A percentile compares a stretch with the other conserved stretches of the same genome.
phyloP scores from a whole-genome alignment of 2,113 vertebrate species.

The Oreochromis aureus region DNA sequence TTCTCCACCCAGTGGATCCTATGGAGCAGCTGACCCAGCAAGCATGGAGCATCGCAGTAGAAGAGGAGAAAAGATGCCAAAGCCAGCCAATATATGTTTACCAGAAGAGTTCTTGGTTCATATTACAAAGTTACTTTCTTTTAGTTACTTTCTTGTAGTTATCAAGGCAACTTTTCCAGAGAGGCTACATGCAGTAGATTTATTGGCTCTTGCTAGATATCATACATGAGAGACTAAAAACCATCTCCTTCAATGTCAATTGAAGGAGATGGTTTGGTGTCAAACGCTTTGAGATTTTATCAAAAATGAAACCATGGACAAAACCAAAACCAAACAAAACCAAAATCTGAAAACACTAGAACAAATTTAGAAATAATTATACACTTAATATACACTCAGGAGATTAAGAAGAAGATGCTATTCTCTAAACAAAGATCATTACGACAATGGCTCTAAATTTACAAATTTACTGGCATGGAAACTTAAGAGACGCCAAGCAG shows the following conservation, averaged over 20 bases:
- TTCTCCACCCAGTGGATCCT: neutral
- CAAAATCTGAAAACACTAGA: neutral
- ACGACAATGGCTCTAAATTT: neutral
- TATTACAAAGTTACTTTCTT: neutral
- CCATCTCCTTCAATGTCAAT: neutral
- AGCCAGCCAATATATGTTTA: neutral
- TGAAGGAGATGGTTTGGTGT: too few relatives aligned
- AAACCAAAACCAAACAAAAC: neutral
- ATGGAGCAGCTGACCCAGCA: neutral
- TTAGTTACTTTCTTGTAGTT: neutral
- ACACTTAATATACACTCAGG: neutral
- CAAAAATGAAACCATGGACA: neutral
- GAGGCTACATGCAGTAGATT: neutral
- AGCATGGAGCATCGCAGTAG: neutral
- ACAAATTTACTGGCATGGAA: neutral
- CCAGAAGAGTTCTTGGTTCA: neutral
- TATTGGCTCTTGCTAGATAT: neutral
- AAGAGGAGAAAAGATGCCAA: fast-evolving
- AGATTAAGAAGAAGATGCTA: neutral
- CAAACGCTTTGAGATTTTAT: neutral
- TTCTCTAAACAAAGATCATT: neutral
- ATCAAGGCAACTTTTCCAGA: neutral
- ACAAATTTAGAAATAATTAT: neutral
- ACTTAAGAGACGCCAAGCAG: neutral
- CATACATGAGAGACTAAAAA: neutral